phyloP scores from a whole-genome alignment of 2,113 vertebrate species.

The Ibidorhyncha struthersii region DNA sequence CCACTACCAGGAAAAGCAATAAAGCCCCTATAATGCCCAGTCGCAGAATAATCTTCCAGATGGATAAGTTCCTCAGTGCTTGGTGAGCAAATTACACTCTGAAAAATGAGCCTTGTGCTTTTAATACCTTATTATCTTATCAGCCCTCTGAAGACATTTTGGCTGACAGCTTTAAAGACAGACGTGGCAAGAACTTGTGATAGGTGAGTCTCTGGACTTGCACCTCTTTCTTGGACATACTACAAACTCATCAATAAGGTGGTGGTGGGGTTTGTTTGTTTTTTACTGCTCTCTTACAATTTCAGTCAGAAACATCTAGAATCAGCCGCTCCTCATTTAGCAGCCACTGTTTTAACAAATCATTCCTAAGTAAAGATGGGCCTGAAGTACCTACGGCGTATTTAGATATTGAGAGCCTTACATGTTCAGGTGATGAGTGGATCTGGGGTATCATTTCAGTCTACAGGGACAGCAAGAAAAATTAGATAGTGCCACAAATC shows the following conservation, averaged over 20 bases:
- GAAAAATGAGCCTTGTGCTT: neutral
- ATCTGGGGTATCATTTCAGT: neutral
- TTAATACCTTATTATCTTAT: neutral
- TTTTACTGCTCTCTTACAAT: neutral
- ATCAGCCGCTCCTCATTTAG: neutral
- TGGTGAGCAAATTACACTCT: neutral
- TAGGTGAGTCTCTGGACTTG: neutral
- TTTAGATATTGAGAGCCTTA: neutral
- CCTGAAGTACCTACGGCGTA: neutral
- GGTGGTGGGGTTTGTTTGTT: neutral
- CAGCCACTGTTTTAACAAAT: neutral
- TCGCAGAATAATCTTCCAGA: neutral
- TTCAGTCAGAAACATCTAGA: neutral
- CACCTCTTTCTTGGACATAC: neutral
- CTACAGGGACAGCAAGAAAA: neutral
- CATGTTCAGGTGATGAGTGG: neutral
- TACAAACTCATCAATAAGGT: neutral
- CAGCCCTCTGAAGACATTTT: neutral
- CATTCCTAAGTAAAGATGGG: neutral
- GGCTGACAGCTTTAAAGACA: neutral
- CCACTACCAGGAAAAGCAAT: neutral
- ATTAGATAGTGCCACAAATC: neutral
- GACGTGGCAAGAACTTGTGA: neutral
- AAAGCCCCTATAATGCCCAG: neutral
- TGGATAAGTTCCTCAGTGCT: neutral